Evolutionary conservation across 2,888 invertebrate genomes (phyloP), one percentile per base, ranked within the genome.

Genomic region (Sthenelais limicola): DNA sequence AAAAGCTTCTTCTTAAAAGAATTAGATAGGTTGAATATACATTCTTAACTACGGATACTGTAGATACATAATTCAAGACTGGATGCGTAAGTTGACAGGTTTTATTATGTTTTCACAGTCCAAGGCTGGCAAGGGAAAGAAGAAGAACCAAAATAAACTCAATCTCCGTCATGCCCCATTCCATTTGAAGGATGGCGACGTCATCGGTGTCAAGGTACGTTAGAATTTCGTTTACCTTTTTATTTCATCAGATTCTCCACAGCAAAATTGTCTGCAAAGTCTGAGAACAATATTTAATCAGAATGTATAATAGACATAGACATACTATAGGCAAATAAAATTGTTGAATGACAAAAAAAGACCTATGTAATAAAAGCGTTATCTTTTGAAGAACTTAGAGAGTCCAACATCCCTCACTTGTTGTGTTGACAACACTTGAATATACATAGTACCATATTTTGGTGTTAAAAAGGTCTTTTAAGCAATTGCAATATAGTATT

Each of bases 171-270:
- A 83, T 67, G 79, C 85, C 15, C 87, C 86, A 9, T 86, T 81
- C 72, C 76, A 79, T 62, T 74, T 87, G 7, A 80, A 80, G 52
- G 87, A 87, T 79, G 87, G 87, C 4, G 86, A 86, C 74, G 77
- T 81, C 9, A 84, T 87, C 49, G 87, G 86, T 26, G 83, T 85
- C 7, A 86, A 85, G 81, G 87, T 86, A 77, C 58, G 43, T 38
- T 9, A 43, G 43, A 43, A 43, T 18, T 43, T 12, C 18, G 43
- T 12, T 43, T 12, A 7, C 7, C 12, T 33, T 32, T 12, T 12
- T 43, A 51, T 18, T 18, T 21, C 12, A 51, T 51, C 7, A 21
- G 12, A 21, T n/a, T n/a, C n/a, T n/a, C n/a, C n/a, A n/a, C n/a
- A n/a, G n/a, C n/a, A n/a, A n/a, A n/a, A n/a, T n/a, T n/a, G n/a